phyloP scores from a whole-genome alignment of 2,888 invertebrate species.

The Brachylomia viminalis region DNA sequence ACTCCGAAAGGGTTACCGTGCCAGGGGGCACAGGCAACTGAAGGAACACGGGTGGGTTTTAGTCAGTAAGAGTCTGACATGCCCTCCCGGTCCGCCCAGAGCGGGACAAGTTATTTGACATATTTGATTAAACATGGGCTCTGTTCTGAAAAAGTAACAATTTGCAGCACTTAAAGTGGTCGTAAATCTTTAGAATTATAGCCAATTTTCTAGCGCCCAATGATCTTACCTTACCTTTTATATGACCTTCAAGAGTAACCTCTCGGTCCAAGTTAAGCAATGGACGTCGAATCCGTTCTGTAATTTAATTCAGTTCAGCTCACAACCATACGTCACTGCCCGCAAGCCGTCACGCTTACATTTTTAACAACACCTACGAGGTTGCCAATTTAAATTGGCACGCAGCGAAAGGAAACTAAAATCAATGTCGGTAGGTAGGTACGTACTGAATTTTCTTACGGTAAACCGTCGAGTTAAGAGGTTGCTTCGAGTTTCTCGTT shows the following conservation, averaged over 20 bases:
- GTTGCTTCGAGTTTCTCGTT: not conserved
- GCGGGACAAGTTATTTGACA: too few species aligned
- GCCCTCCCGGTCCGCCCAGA: too few species aligned
- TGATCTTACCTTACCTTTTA: too few species aligned
- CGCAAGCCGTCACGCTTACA: constrained; percentile 36
- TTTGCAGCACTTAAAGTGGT: not conserved
- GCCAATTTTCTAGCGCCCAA: not conserved
- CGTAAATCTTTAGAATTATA: not conserved
- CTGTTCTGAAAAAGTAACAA: too few species aligned
- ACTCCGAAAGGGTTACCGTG: too few species aligned
- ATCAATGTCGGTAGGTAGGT: not conserved
- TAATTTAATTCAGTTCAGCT: constrained; percentile 49
- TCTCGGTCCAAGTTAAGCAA: not conserved
- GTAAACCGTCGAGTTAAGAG: not conserved
- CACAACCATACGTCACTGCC: constrained; percentile 26
- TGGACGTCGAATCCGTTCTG: constrained; percentile 4
- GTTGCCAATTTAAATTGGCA: constrained; percentile 35
- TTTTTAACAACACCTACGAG: constrained; percentile 51
- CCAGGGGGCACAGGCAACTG: too few species aligned
- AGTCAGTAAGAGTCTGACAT: too few species aligned
- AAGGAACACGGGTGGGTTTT: too few species aligned
- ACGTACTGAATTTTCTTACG: not conserved
- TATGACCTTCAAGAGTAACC: not conserved
- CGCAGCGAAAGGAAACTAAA: constrained; percentile 40
- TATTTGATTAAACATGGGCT: too few species aligned